A percentile compares a stretch with the other conserved stretches of the same genome.
Evolutionary conservation across 2,797 vertebrate genomes (phyloP).

Genomic region (Chelon labrosus): DNA sequence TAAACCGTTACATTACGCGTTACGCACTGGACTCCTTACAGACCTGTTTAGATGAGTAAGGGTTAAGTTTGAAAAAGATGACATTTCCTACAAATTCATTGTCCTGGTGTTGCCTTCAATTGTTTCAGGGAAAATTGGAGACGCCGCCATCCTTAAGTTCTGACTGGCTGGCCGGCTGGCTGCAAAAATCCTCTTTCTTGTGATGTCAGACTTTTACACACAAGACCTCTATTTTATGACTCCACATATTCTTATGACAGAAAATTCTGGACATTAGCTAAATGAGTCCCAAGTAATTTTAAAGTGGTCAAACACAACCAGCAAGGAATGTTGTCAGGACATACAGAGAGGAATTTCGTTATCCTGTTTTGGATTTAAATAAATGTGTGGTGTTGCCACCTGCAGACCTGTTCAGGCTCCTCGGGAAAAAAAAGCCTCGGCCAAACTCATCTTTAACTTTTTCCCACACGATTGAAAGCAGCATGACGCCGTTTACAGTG

Average conservation of each 20-base stretch:
- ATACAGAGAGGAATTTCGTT: neutral
- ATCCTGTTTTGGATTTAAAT: neutral
- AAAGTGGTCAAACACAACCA: neutral
- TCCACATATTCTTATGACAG: neutral
- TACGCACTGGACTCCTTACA: conserved; percentile 14
- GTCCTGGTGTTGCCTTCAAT: conserved; percentile 58
- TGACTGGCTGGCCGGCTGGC: conserved; percentile 13
- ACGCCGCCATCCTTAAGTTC: neutral
- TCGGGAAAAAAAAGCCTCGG: conserved; percentile 16
- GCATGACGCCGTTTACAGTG: conserved; percentile 73
- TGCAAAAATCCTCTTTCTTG: neutral
- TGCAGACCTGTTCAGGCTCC: conserved; percentile 26
- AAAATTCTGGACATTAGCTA: too few species aligned
- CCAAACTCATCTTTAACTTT: conserved; percentile 39
- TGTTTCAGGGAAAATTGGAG: conserved; percentile 5
- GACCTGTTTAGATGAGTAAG: conserved; percentile 47
- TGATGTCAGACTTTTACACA: conserved; percentile 19
- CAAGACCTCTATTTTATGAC: neutral
- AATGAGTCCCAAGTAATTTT: neutral
- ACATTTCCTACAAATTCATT: conserved; percentile 42
- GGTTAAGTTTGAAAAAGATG: conserved; percentile 65
- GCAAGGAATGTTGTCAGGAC: fast-evolving
- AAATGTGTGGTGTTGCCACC: conserved; percentile 7
- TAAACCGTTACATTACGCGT: neutral
- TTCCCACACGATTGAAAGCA: conserved; percentile 53